Base-by-base conservation (phyloP, 2,888 invertebrate genomes). In the Noctua janthina region DNA sequence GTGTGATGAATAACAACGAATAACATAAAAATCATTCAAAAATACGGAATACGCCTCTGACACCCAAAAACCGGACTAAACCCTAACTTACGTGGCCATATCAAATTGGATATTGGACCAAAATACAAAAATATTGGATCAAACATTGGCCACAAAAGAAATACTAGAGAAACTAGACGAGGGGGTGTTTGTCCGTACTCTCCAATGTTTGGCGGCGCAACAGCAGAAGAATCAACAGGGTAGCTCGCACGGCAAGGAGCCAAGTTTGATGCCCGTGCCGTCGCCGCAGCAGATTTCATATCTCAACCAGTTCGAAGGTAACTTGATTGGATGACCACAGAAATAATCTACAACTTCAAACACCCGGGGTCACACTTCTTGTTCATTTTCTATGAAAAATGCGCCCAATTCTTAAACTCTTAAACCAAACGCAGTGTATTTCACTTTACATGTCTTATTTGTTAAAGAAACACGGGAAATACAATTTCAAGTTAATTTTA, bases 281-380 rank as follows among this genome's bases (percentile, higher is more conserved):
- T 99, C 99, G 87, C 99, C 99, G 80, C 99, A 99, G 96, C 99
- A 99, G 97, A 99, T 99, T 94, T 99, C 99, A 91, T 99, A 99
- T 97, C 98, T 99, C 93, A 99, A 99, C 97, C 98, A 99, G 91
- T 99, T 99, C 95, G 99, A 99, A 97, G 99, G 97, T 97, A 97
- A 97, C 91, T 92, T 91, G 90, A 92, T 91, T 91, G 90, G 91
- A 91, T 89, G 91, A 88, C 89, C 90, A 89, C 91, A 92, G 92
- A 94, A 93, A 91, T 90, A 86, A 80, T 84, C 72, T 39, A 81
- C 29, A 74, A 74, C 43, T 69, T 80, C 72, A 75, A 64, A 15
- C 76, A 87, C 85, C 88, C 46, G 90, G 89, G 89, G 87, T 91
- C 89, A 90, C 90, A 91, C 90, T 91, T 87, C 82, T 62, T 62